phyloP scores from a whole-genome alignment of 2,113 vertebrate species.

The Pimephales promelas region DNA sequence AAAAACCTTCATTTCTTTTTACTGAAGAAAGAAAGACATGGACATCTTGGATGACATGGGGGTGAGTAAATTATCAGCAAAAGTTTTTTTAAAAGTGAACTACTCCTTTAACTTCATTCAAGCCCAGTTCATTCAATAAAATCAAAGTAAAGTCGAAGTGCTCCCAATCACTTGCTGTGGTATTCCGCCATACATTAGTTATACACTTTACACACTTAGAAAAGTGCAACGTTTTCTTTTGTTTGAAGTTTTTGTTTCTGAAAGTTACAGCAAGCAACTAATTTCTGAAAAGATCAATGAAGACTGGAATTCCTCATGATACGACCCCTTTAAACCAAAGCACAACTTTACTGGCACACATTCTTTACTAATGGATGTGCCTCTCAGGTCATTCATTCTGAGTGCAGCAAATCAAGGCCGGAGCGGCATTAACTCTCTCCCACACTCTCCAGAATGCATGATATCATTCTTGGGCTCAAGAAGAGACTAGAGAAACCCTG shows the following conservation, averaged over 20 bases:
- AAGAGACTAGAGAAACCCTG: slow-evolving; percentile 37
- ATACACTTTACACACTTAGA: no score
- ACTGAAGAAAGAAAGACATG: no score
- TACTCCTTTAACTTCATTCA: no score
- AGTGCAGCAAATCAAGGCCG: slow-evolving; percentile 11
- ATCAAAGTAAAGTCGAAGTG: no score
- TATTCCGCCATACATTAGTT: no score
- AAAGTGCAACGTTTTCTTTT: no score
- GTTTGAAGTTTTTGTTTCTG: slow-evolving; percentile 4
- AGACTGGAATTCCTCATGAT: background rate
- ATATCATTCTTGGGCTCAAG: slow-evolving; percentile 51
- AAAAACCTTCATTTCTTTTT: no score
- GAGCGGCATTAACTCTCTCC: slow-evolving; percentile 15
- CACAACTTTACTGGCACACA: slow-evolving; percentile 14
- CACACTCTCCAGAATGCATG: slow-evolving; percentile 43
- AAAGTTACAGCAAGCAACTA: background rate
- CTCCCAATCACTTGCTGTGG: no score
- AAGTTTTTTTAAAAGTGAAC: no score
- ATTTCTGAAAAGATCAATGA: background rate
- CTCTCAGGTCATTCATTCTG: slow-evolving; percentile 16
- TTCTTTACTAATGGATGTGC: slow-evolving; percentile 18
- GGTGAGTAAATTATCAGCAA: no score
- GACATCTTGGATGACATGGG: no score
- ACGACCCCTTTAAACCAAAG: slow-evolving; percentile 1
- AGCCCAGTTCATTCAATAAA: no score